A percentile compares a stretch with the other conserved stretches of the same genome.
Conservation (phyloP, 2,888 invertebrate species). For the Epirrhoe tristata region DNA sequence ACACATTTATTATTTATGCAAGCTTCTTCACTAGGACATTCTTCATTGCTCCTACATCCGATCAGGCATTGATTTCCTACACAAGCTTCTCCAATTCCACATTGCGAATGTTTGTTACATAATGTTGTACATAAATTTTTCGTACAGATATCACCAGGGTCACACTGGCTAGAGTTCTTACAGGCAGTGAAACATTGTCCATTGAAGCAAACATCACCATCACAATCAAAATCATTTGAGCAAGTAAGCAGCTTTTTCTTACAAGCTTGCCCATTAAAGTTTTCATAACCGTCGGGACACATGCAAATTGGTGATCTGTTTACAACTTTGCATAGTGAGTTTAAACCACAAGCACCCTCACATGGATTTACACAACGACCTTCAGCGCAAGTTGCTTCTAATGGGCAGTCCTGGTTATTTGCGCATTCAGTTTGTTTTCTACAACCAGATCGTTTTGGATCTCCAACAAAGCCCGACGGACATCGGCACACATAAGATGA, state of each 20-base stretch:
- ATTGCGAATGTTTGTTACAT: slow-evolving; percentile 93
- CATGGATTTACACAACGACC: slow-evolving; percentile 93
- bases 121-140: slow-evolving; percentile 92
- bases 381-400: slow-evolving; percentile 89
- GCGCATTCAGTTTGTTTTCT: slow-evolving; percentile 91
- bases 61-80: slow-evolving; percentile 91
- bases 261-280: slow-evolving; percentile 88
- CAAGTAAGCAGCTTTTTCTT: slow-evolving; percentile 89
- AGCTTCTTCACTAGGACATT: slow-evolving; percentile 91
- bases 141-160: slow-evolving; percentile 91
- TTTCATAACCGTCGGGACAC: slow-evolving; percentile 91
- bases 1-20: slow-evolving; percentile 94
- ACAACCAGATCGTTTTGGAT: slow-evolving; percentile 91
- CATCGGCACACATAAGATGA: slow-evolving; percentile 92
- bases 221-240: slow-evolving; percentile 90
- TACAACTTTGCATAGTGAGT: slow-evolving; percentile 92
- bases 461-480: slow-evolving; percentile 90
- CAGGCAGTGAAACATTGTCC: slow-evolving; percentile 94
- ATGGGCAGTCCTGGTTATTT: slow-evolving; percentile 90
- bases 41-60: slow-evolving; percentile 93
- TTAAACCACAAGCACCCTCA: slow-evolving; percentile 92
- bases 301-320: slow-evolving; percentile 91
- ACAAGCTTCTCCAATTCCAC: slow-evolving; percentile 92
- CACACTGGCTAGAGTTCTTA: slow-evolving; percentile 91
- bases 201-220: slow-evolving; percentile 91